These are phyloP conservation scores for Daktulosphaira vitifoliae DNA, from an alignment of 1,140 invertebrate genomes.

Conservation along the genomic window DNA sequence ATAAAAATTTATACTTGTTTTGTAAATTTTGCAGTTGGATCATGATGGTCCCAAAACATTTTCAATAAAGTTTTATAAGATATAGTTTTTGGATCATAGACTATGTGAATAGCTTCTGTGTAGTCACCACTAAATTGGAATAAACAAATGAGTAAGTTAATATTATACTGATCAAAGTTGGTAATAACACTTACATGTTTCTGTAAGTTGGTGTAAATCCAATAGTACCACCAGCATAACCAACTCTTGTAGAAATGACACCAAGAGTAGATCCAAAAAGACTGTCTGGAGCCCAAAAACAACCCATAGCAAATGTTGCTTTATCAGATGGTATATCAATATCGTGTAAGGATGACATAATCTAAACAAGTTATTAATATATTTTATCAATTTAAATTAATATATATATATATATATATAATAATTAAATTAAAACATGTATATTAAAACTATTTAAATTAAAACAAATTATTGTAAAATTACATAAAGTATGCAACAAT, in stretches of 20 bases:
- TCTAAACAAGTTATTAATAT: conserved; percentile 35
- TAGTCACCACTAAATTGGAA: conserved; percentile 69
- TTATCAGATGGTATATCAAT: conserved; percentile 43
- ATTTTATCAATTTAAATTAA: neutral
- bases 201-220: conserved; percentile 68
- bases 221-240: conserved; percentile 82
- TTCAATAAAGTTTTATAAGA: conserved; percentile 66
- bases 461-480: too few relatives aligned
- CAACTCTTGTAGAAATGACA: conserved; percentile 82
- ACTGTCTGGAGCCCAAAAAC: conserved; percentile 93
- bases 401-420: neutral
- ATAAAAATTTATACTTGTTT: conserved; percentile 55
- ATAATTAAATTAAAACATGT: neutral
- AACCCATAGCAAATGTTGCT: conserved; percentile 91
- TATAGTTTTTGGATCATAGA: conserved; percentile 72
- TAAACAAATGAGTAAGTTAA: too few relatives aligned
- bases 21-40: conserved; percentile 69
- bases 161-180: too few relatives aligned
- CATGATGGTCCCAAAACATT: conserved; percentile 88
- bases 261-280: conserved; percentile 77
- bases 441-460: neutral
- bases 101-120: conserved; percentile 84
- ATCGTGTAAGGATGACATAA: conserved; percentile 37
- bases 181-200: conserved; percentile 78
- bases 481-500: too few relatives aligned